These are phyloP conservation scores for Timema podura DNA, from an alignment of 2,888 invertebrate species.

Conservation along the genomic window DNA sequence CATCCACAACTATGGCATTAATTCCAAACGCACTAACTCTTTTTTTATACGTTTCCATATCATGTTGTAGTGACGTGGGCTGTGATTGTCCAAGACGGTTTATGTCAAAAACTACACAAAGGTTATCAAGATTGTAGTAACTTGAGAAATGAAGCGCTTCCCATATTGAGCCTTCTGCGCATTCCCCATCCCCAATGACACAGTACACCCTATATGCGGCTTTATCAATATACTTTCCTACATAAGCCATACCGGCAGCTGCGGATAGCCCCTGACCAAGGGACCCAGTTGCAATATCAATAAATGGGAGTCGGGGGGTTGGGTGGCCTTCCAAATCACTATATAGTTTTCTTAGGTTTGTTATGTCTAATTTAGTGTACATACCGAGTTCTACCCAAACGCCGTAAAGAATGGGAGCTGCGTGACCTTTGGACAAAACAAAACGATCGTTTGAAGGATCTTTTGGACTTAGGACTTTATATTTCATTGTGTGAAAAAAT, in stretches of 20 bases:
- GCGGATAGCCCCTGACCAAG: slow-evolving; percentile 95
- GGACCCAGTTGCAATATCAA: slow-evolving; percentile 98
- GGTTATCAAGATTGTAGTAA: slow-evolving; percentile 91
- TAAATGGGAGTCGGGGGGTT: slow-evolving; percentile 92
- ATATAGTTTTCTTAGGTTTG: slow-evolving; percentile 84
- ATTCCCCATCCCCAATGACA: slow-evolving; percentile 95
- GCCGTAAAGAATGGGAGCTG: slow-evolving; percentile 90
- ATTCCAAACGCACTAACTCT: slow-evolving; percentile 88
- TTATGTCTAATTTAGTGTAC: slow-evolving; percentile 76
- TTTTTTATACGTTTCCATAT: slow-evolving; percentile 75
- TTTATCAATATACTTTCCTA: slow-evolving; percentile 83
- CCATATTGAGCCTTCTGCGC: slow-evolving; percentile 98
- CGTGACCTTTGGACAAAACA: slow-evolving; percentile 97
- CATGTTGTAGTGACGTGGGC: slow-evolving; percentile 88
- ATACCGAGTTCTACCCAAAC: slow-evolving; percentile 98
- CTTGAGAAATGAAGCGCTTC: slow-evolving; percentile 94
- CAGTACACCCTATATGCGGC: slow-evolving; percentile 90
- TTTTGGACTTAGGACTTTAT: slow-evolving; percentile 81
- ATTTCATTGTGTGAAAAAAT: slow-evolving; percentile 96
- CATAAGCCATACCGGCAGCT: slow-evolving; percentile 97
- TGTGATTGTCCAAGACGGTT: slow-evolving; percentile 98
- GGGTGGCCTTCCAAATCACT: slow-evolving; percentile 99
- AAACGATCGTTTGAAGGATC: slow-evolving; percentile 92
- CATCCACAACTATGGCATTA: slow-evolving; percentile 89
- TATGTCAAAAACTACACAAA: slow-evolving; percentile 94